phyloP scores from a whole-genome alignment of 1,140 invertebrate genomes.

The Dreissena polymorpha region DNA sequence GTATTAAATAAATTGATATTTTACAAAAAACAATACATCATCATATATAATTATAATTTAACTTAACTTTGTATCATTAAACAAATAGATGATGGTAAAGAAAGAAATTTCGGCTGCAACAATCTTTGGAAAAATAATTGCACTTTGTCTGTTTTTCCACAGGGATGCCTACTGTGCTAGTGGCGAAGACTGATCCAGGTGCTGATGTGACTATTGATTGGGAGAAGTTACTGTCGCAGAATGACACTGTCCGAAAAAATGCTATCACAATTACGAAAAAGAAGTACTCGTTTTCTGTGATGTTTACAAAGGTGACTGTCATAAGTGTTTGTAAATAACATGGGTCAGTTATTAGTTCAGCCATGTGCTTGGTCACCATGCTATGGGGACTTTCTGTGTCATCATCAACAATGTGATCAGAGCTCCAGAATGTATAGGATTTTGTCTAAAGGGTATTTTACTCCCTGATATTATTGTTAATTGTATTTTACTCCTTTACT shows the following conservation, averaged over 20 bases:
- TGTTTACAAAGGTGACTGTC: conserved; percentile 45
- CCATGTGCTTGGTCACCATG: not conserved
- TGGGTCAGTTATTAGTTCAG: not conserved
- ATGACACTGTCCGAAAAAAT: conserved; percentile 14
- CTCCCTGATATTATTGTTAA: not conserved
- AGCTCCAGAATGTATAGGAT: not conserved
- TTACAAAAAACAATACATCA: too few relatives aligned
- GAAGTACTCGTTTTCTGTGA: conserved; percentile 30
- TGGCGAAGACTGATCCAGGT: conserved; percentile 15
- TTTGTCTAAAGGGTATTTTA: not conserved
- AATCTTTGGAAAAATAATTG: too few relatives aligned
- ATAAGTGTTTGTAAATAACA: not conserved
- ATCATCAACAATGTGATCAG: not conserved
- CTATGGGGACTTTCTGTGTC: not conserved
- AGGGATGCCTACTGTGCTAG: conserved; percentile 49
- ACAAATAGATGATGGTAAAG: too few relatives aligned
- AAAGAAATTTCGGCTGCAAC: too few relatives aligned
- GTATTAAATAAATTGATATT: too few relatives aligned
- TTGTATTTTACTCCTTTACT: too few relatives aligned
- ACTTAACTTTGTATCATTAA: too few relatives aligned
- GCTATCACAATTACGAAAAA: conserved; percentile 28
- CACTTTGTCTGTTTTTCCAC: not conserved
- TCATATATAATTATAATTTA: too few relatives aligned
- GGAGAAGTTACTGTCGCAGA: conserved; percentile 12
- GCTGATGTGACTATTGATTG: conserved; percentile 21